A percentile compares a stretch with the other conserved stretches of the same genome.
Evolutionary conservation across 2,888 invertebrate species (phyloP).

Genomic region (Tetramorium bicarinatum): DNA sequence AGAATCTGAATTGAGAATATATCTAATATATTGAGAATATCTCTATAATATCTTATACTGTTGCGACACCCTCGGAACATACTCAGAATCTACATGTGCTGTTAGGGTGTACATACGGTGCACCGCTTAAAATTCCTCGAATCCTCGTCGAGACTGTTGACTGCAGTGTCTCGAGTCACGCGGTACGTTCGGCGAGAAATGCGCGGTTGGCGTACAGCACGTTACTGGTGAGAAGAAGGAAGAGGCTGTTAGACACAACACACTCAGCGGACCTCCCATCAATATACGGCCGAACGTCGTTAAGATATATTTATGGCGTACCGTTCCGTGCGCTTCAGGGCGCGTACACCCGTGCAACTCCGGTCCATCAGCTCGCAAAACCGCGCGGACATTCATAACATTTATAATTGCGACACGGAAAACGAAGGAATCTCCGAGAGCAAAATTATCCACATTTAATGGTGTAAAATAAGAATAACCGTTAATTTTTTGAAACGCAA

Average conservation of each 20-base stretch:
- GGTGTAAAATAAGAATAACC: background rate
- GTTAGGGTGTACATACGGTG: background rate
- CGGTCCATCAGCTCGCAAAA: slow-evolving; percentile 32
- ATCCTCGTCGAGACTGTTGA: background rate
- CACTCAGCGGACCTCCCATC: slow-evolving; percentile 85
- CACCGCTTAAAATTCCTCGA: background rate
- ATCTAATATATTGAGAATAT: background rate
- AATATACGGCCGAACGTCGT: slow-evolving; percentile 84
- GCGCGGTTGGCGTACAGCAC: slow-evolving; percentile 57
- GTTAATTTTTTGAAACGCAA: background rate
- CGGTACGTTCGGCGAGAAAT: slow-evolving; percentile 63
- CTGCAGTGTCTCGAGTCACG: slow-evolving; percentile 55
- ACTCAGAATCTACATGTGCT: background rate
- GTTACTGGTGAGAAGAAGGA: slow-evolving; percentile 67
- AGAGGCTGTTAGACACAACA: slow-evolving; percentile 85
- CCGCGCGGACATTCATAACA: slow-evolving; percentile 15
- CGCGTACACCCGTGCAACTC: slow-evolving; percentile 49
- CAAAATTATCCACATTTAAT: background rate
- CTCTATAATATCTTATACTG: background rate
- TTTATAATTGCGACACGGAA: slow-evolving; percentile 24
- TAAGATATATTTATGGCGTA: slow-evolving; percentile 85
- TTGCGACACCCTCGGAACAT: background rate
- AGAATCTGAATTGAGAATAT: background rate
- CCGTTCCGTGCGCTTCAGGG: slow-evolving; percentile 78
- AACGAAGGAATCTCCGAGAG: background rate